Percentiles rank a stretch among this genome's conserved stretches.
Conservation (phyloP, 2,113 vertebrate species). For the Gadus chalcogrammus region DNA sequence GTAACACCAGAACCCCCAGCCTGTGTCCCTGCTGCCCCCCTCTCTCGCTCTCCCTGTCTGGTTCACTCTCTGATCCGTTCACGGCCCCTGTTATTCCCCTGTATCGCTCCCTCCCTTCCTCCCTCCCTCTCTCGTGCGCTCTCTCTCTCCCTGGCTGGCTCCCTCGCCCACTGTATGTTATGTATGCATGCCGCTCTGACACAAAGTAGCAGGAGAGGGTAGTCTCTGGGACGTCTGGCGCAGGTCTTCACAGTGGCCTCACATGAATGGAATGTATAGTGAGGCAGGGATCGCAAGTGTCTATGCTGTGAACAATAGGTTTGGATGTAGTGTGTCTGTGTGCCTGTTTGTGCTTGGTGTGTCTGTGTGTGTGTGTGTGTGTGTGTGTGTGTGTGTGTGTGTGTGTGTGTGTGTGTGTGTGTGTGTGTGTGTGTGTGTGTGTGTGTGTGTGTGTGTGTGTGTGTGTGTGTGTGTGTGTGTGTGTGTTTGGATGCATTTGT, state of each 20-base stretch:
- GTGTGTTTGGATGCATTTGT: not conserved
- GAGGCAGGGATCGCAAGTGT: conserved; percentile 1
- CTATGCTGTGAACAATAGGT: conserved; percentile 56
- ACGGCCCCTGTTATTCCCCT: not conserved
- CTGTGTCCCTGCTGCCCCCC: not conserved
- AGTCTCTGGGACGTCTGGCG: conserved; percentile 40
- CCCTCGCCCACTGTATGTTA: not conserved
- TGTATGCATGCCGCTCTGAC: not conserved
- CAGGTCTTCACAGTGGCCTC: conserved; percentile 66
- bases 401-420: not conserved
- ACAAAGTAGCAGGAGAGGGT: conserved; percentile 20
- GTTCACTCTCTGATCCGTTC: not conserved
- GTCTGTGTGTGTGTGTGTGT: conserved; percentile 2
- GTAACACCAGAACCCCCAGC: conserved; percentile 25
- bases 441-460: not conserved
- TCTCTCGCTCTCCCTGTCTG: not conserved
- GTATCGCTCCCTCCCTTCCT: not conserved
- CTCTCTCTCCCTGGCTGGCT: not conserved
- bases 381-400: not conserved
- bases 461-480: conserved; percentile 5
- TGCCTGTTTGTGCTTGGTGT: not conserved
- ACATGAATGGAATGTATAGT: conserved; percentile 86
- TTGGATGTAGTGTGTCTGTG: conserved; percentile 57
- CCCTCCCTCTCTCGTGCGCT: not conserved
- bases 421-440: not conserved